Conservation (phyloP, 2,888 invertebrate genomes). For the Drosophila flavopinicola region DNA sequence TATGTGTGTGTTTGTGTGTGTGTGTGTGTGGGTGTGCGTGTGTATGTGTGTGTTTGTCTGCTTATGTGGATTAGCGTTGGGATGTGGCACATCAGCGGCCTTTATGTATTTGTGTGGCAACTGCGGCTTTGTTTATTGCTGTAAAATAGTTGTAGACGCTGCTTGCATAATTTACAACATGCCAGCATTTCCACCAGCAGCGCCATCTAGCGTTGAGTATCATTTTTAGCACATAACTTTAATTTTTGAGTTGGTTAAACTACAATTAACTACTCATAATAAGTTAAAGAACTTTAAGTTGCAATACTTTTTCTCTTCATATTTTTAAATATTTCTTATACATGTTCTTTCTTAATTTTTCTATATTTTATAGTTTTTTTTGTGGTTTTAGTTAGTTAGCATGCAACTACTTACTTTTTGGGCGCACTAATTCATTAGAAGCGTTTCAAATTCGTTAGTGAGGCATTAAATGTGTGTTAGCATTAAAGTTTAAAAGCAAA, state of each 20-base stretch:
- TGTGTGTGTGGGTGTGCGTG: conserved; percentile 6
- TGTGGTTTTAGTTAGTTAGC: conserved; percentile 12
- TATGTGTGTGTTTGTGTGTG: conserved; percentile 3
- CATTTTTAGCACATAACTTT: neutral
- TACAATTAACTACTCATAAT: no score
- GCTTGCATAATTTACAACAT: conserved; percentile 25
- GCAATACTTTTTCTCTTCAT: no score
- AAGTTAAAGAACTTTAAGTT: no score
- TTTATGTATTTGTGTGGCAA: conserved; percentile 30
- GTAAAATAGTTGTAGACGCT: conserved; percentile 27
- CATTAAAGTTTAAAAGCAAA: conserved; percentile 30
- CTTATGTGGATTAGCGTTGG: conserved; percentile 50
- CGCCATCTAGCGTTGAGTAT: conserved; percentile 26
- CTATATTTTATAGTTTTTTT: neutral
- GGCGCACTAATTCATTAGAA: conserved; percentile 72
- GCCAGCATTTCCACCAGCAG: conserved; percentile 5
- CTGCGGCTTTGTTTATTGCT: conserved; percentile 38
- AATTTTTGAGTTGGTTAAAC: no score
- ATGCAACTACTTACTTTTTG: conserved; percentile 81
- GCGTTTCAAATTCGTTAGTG: conserved; percentile 45
- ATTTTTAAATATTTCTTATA: neutral
- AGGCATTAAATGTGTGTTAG: conserved; percentile 39
- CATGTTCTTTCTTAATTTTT: neutral
- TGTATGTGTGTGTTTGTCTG: conserved; percentile 17
- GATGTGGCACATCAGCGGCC: conserved; percentile 27